These are phyloP conservation scores for Virgularia gustaviana DNA, from an alignment of 92 coral and sea anemone species.

Conservation along the genomic window DNA sequence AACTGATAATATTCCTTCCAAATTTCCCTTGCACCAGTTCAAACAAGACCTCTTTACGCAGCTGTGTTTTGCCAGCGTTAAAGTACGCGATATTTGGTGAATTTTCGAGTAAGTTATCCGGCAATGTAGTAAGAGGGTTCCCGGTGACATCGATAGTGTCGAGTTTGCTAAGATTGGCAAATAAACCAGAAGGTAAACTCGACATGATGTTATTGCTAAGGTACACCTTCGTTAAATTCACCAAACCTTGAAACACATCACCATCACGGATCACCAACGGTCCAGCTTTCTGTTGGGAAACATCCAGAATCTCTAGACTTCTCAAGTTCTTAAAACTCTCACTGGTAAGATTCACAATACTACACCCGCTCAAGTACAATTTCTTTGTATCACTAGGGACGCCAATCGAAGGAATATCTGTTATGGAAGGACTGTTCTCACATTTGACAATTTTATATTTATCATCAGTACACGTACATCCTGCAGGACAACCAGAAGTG, in stretches of 20 bases:
- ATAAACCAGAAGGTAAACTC: constrained; percentile 24
- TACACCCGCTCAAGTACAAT: neutral
- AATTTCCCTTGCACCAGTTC: constrained; percentile 17
- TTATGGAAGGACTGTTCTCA: neutral
- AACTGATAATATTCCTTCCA: constrained; percentile 5
- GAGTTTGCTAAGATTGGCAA: constrained; percentile 16
- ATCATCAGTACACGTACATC: neutral
- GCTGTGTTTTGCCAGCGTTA: neutral
- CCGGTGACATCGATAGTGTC: neutral
- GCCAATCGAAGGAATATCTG: constrained; percentile 14
- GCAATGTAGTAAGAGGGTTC: neutral
- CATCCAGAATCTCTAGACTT: neutral
- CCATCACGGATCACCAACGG: neutral
- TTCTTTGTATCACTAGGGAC: neutral
- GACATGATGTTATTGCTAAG: neutral
- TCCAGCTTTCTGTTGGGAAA: neutral
- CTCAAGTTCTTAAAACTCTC: constrained; percentile 9
- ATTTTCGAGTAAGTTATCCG: constrained; percentile 23
- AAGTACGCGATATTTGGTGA: neutral
- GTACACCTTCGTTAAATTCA: neutral
- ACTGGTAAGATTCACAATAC: neutral
- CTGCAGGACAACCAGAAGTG: neutral
- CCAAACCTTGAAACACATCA: constrained; percentile 18
- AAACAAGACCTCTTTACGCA: neutral
- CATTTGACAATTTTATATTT: constrained; percentile 12